Conservation (phyloP, 2,797 vertebrate species). For the Ambastaia sidthimunki region DNA sequence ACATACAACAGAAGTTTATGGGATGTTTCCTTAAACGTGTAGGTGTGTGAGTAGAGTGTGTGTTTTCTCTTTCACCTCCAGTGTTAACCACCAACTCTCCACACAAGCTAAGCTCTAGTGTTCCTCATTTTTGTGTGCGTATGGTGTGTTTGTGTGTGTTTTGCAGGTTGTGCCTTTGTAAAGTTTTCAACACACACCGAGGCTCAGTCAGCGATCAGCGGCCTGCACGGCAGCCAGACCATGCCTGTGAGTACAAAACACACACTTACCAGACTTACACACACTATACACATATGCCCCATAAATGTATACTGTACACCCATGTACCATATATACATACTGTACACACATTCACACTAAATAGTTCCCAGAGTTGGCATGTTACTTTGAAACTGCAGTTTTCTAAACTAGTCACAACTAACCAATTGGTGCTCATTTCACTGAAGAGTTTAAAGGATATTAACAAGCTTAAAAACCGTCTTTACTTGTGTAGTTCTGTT, state of each 20-base stretch:
- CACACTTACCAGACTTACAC: not conserved
- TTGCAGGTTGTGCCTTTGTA: slow-evolving; percentile 69
- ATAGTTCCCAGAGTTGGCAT: too few species aligned
- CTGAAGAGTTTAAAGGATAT: too few species aligned
- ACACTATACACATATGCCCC: not conserved
- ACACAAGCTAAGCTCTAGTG: slow-evolving; percentile 32
- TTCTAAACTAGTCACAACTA: too few species aligned
- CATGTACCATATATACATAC: slow-evolving; percentile 15
- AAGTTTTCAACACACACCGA: slow-evolving; percentile 85
- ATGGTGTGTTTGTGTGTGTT: slow-evolving; percentile 19
- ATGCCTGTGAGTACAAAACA: slow-evolving; percentile 80
- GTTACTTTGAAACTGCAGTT: too few species aligned
- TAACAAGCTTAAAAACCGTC: too few species aligned
- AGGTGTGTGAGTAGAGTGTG: not conserved
- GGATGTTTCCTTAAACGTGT: too few species aligned
- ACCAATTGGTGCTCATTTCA: too few species aligned
- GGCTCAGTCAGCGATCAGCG: slow-evolving; percentile 84
- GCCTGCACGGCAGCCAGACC: slow-evolving; percentile 84
- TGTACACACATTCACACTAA: not conserved
- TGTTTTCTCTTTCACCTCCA: slow-evolving; percentile 15
- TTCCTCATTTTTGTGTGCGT: slow-evolving; percentile 43
- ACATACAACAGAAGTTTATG: too few species aligned
- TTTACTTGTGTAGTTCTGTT: too few species aligned
- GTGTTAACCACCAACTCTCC: slow-evolving; percentile 2
- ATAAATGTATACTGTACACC: not conserved